phyloP scores from a whole-genome alignment of 2,888 invertebrate species.

The Spilosoma lubricipeda region DNA sequence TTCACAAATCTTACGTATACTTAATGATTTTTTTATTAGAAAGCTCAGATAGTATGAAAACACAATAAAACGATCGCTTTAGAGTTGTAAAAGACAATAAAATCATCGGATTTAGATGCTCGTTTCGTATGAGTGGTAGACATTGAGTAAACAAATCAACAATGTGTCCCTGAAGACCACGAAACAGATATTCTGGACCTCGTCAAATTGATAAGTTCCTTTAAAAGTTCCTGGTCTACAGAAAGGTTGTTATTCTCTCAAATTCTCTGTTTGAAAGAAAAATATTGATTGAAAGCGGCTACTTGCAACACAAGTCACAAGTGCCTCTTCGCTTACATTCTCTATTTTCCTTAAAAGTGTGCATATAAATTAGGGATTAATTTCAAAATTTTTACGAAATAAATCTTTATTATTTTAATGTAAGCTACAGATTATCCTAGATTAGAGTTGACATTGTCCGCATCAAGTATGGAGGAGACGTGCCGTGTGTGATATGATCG shows the following conservation, averaged over 20 bases:
- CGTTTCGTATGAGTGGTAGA: constrained; percentile 40
- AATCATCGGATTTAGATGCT: constrained; percentile 47
- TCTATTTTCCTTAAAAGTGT: too few species aligned
- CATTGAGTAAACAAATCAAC: constrained; percentile 42
- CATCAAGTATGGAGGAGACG: background rate
- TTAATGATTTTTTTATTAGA: background rate
- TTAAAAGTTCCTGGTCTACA: background rate
- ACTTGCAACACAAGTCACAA: too few species aligned
- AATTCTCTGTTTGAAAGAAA: too few species aligned
- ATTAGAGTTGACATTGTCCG: background rate
- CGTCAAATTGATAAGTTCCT: background rate
- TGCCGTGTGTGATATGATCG: too few species aligned
- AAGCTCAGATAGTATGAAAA: constrained; percentile 20
- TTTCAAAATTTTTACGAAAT: background rate
- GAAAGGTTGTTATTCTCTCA: too few species aligned
- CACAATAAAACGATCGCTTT: constrained; percentile 38
- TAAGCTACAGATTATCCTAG: background rate
- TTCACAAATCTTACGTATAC: too few species aligned
- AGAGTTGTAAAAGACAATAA: constrained; percentile 46
- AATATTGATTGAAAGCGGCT: too few species aligned
- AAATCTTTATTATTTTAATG: background rate
- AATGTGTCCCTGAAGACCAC: constrained; percentile 15
- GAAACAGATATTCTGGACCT: background rate
- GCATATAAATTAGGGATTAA: background rate
- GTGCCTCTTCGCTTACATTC: too few species aligned